Percentiles rank a stretch among this genome's conserved stretches.
Conservation (phyloP, 2,797 vertebrate genomes). For the Phoxinus dragarum region DNA sequence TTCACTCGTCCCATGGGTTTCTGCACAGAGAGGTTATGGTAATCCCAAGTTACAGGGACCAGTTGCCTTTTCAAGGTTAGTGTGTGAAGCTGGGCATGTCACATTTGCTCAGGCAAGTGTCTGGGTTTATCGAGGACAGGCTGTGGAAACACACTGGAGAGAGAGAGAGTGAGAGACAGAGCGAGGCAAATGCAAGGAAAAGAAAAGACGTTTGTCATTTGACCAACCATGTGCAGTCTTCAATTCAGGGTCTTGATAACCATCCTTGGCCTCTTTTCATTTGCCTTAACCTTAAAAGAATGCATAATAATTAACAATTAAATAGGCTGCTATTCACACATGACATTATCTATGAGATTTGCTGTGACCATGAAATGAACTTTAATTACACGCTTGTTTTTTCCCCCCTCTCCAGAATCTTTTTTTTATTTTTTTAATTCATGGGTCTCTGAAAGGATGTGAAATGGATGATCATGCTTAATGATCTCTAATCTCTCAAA, state of each 20-base stretch:
- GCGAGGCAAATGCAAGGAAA: conserved; percentile 11
- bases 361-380: conserved; percentile 52
- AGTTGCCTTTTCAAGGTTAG: conserved; percentile 53
- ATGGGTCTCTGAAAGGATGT: neutral
- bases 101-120: conserved; percentile 48
- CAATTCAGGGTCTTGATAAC: conserved; percentile 26
- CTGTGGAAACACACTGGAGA: conserved; percentile 37
- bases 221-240: neutral
- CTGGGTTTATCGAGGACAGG: conserved; percentile 30
- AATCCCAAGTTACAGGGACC: conserved; percentile 29
- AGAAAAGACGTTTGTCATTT: conserved; percentile 1
- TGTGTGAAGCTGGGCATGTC: conserved; percentile 35
- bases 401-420: neutral
- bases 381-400: conserved; percentile 28
- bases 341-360: conserved; percentile 40
- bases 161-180: conserved; percentile 5
- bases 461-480: conserved; percentile 4
- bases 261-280: conserved; percentile 39
- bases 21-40: conserved; percentile 23
- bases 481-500: conserved; percentile 16
- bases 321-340: conserved; percentile 48
- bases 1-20: neutral
- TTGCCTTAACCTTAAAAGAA: conserved; percentile 54
- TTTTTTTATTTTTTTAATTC: conserved; percentile 8
- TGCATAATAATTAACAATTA: conserved; percentile 40